Base-by-base conservation (phyloP, 2,113 vertebrate species). In the Serinus canaria region DNA sequence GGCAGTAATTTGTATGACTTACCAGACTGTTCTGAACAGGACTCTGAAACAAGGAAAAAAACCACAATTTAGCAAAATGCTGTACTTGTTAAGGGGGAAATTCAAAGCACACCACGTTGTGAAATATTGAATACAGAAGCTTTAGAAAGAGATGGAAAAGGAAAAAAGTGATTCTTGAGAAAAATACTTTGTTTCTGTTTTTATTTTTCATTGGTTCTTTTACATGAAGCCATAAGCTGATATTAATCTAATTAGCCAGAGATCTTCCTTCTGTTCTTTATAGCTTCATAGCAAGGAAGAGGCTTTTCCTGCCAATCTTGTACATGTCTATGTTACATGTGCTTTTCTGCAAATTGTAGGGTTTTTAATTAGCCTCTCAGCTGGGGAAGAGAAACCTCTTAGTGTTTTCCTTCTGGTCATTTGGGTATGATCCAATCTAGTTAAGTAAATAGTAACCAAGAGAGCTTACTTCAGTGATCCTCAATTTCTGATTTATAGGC, bases 31-130 rank as follows among this genome's bases (percentile, higher is more conserved):
- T 96, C 84, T 97, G 91, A 97, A 77, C 82, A 97, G 94, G 82
- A 94, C 73, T 77, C 75, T 90, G 37, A 96, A 97, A 97, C 58
- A 95, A 92, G 78, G 30, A 17, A 95, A 95, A 95, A 97, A 97
- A 43, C 0, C 67, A 94, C 96, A 96, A 96, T 90, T 95, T 96
- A 96, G 91, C 47, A 96, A 98, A 96, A 94, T 90, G 75, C 90
- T 92, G 15, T 63, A 4, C 49, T 97, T 96, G 91, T 94, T 96
- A 97, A 96, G 66, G 68, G 59, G 37, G 93, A 92, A 95, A 96
- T 93, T 92, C 73, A 94, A 97, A 94, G 82, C 53, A 92, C 43
- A 69, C 68, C 11, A 25, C 55, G 2, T 96, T 95, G 63, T 83
- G 90, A 77, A 95, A 94, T 94, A 88, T 28, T 41, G 10, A 91